Base-by-base conservation (phyloP, 1,140 invertebrate genomes). In the Temnothorax longispinosus region DNA sequence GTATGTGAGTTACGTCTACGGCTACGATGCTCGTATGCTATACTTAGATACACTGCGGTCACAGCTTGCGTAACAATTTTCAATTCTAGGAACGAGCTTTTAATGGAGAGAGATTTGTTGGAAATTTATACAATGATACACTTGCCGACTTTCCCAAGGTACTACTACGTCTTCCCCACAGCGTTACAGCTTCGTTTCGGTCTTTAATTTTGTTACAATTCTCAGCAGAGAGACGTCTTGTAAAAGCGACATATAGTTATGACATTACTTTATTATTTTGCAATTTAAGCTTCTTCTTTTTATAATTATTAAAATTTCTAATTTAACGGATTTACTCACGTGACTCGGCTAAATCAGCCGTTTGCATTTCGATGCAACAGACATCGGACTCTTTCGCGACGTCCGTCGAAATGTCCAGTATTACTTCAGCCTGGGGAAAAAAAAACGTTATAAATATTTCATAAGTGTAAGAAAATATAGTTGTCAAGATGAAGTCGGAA, bases 291-390 rank as follows among this genome's bases (percentile, higher is more conserved):
- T n/a, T 64, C 5, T 67, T 18, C 15, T 18, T 38, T 3, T 38
- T 18, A 18, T 18, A 54, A n/a, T 47, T 47, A 54, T 15, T 18
- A 54, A 54, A n/a, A 54, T 18, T 38, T 5, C 32, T 32, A 80
- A 5, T 35, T n/a, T 6, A 18, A 65, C 1, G 10, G 5, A 50
- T 41, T 10, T 54, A 86, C 91, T 89, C 10, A 92, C 91, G 3
- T 13, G 60, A 10, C 6, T 90, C 82, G 1, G 67, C 21, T 2
- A 52, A 35, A n/a, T 50, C 6, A 21, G 47, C 21, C n/a, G 71
- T 7, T 21, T 87, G 75, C 11, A 92, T 77, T 1, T 91, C 77
- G 21, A 92, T 91, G 4, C 77, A 62, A 35, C 77, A 87, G 3
- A 58, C 32, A 7, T 80, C 71, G 0, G 21, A n/a, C 3, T 69